Evolutionary conservation across 2,888 invertebrate species (phyloP), one percentile per base, ranked within the genome.

Genomic region (Limnephilus auricula): DNA sequence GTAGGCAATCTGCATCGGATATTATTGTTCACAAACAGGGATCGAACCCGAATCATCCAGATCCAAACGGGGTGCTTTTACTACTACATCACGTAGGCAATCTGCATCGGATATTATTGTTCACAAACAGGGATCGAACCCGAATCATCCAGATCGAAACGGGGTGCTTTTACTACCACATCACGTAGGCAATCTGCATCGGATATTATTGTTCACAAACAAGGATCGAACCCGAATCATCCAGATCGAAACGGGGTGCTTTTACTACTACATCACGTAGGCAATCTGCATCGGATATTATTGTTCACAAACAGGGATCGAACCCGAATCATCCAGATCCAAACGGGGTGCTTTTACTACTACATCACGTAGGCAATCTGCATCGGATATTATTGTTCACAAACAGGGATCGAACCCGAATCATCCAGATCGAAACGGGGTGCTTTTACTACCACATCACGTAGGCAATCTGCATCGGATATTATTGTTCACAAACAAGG

Each of bases 301-400:
- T 65, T 65, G 65, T 65, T 65, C 65, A 65, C 65, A 65, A 65
- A 65, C 65, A n/a, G n/a, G n/a, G n/a, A n/a, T n/a, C n/a, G n/a
- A n/a, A n/a, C n/a, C n/a, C n/a, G n/a, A n/a, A n/a, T n/a, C n/a
- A n/a, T n/a, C n/a, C n/a, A n/a, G n/a, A n/a, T n/a, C n/a, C n/a
- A n/a, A n/a, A n/a, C n/a, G n/a, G n/a, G n/a, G n/a, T n/a, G n/a
- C n/a, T n/a, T n/a, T n/a, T n/a, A n/a, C n/a, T n/a, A n/a, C n/a
- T n/a, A n/a, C n/a, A n/a, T n/a, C n/a, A n/a, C n/a, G n/a, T n/a
- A n/a, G n/a, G n/a, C n/a, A n/a, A n/a, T n/a, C n/a, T n/a, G n/a
- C n/a, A n/a, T n/a, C n/a, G n/a, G n/a, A n/a, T n/a, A n/a, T n/a
- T n/a, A n/a, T n/a, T n/a, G n/a, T n/a, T n/a, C n/a, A n/a, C n/a